A percentile compares a stretch with the other conserved stretches of the same genome.
These are phyloP conservation scores for Chinchilla lanigera DNA, from an alignment of 2,113 vertebrate species.

Conservation along the genomic window DNA sequence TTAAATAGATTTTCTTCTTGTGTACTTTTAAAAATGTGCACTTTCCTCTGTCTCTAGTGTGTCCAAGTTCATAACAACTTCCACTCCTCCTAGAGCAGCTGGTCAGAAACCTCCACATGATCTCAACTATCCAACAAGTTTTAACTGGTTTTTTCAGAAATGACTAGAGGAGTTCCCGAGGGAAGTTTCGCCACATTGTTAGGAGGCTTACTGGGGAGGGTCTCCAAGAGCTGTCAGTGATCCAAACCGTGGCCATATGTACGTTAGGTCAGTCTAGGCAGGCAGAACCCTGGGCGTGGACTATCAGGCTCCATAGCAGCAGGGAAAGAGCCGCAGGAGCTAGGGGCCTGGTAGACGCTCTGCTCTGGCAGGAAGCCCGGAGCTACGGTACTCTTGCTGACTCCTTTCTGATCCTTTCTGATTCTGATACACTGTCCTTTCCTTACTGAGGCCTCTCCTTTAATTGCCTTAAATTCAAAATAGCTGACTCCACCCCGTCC, in stretches of 20 bases:
- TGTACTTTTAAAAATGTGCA: too few relatives aligned
- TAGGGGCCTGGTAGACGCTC: too few relatives aligned
- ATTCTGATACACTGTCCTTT: background rate
- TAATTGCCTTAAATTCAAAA: background rate
- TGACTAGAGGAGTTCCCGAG: background rate
- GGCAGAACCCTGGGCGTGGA: rapidly evolving
- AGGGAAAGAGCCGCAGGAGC: rapidly evolving
- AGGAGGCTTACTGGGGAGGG: background rate
- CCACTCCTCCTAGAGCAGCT: background rate
- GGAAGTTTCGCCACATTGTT: background rate
- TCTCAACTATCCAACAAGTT: background rate
- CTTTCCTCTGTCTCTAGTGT: background rate
- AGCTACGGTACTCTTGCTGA: rapidly evolving
- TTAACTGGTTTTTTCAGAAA: background rate
- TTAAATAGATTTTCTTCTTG: background rate
- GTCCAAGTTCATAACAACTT: background rate
- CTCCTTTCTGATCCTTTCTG: background rate
- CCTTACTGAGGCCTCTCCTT: background rate
- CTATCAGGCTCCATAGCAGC: rapidly evolving
- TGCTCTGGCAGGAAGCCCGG: background rate
- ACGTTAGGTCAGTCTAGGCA: background rate
- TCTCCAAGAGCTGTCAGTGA: background rate
- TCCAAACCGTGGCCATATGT: background rate
- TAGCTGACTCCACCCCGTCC: background rate
- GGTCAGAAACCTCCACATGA: background rate